phyloP scores from a whole-genome alignment of 2,797 vertebrate species.

The Xerus rutilus region DNA sequence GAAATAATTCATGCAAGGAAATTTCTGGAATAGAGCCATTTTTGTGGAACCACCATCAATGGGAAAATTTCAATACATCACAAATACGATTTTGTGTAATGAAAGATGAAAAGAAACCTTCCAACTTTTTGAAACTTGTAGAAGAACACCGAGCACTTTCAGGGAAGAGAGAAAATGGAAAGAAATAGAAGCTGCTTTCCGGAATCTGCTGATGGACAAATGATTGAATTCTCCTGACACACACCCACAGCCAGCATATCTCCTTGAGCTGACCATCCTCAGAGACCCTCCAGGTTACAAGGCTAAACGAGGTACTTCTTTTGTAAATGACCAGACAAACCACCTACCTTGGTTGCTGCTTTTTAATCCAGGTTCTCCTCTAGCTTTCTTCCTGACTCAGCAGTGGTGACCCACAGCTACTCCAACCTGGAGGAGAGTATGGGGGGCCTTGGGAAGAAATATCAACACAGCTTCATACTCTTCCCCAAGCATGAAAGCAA shows the following conservation, averaged over 20 bases:
- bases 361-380: constrained; percentile 12
- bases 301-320: background rate
- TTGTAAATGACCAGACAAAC: background rate
- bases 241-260: background rate
- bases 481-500: background rate
- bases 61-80: constrained; percentile 23
- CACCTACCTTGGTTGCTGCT: constrained; percentile 65
- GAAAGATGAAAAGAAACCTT: background rate
- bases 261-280: background rate
- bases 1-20: background rate
- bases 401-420: background rate
- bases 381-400: background rate
- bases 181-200: background rate
- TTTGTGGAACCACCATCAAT: background rate
- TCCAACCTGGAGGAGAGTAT: background rate
- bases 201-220: background rate
- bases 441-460: background rate
- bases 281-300: background rate
- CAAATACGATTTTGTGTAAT: background rate
- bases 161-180: background rate
- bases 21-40: constrained; percentile 12
- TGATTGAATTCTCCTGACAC: background rate
- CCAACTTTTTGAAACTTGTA: background rate
- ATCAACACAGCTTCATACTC: background rate
- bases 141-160: background rate